Base-by-base conservation (phyloP, 2,113 vertebrate genomes). In the Gymnogyps californianus region DNA sequence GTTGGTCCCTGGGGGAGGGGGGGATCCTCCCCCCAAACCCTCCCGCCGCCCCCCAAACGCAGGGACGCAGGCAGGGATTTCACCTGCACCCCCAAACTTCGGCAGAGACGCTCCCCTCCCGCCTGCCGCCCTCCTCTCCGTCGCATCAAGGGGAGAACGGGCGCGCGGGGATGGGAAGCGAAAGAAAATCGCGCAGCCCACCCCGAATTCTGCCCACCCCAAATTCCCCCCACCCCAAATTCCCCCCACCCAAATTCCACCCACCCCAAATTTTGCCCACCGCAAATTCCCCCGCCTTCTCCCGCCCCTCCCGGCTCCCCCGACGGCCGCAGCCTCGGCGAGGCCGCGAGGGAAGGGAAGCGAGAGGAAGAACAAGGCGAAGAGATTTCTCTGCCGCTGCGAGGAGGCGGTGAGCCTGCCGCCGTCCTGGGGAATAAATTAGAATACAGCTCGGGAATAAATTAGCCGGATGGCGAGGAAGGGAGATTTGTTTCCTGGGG, bases 11-110 rank as follows among this genome's bases (percentile, higher is more conserved):
- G 28, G 47, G 29, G 21, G 36, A n/a, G n/a, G n/a, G n/a, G n/a
- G n/a, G n/a, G n/a, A n/a, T n/a, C n/a, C n/a, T n/a, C n/a, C n/a
- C n/a, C n/a, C n/a, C n/a, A n/a, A n/a, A n/a, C n/a, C n/a, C n/a
- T n/a, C n/a, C n/a, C n/a, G n/a, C n/a, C n/a, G n/a, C 6, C 4
- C 20, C 24, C 3, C 1, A 13, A n/a, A 21, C 2, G 3, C 3
- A 0, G 13, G 6, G 38, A 14, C 2, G 19, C 36, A 25, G 26
- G 20, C 26, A 25, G 20, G 42, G 11, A 31, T 28, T 51, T 58
- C 26, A 5, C 28, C n/a, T 2, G 10, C 22, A 7, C 47, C 80
- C 55, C 16, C 24, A 34, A 49, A 64, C 20, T n/a, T 47, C 1
- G 6, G 46, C 13, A 22, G 24, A 47, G 46, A 13, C 2, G 4